Evolutionary conservation across 2,797 vertebrate species (phyloP), one percentile per base, ranked within the genome.

Genomic region (Dendrocincla tyrannina): DNA sequence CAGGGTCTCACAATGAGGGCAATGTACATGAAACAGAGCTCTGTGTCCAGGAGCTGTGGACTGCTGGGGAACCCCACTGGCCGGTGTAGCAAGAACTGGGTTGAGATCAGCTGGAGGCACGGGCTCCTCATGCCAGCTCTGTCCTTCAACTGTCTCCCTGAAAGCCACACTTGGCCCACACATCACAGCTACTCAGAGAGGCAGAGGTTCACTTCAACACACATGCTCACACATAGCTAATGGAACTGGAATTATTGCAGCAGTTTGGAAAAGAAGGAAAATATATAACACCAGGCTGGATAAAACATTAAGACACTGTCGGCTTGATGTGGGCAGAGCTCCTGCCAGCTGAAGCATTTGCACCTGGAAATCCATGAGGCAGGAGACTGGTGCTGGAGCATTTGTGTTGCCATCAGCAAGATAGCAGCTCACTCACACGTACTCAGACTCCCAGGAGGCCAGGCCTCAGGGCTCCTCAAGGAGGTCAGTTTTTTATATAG

Each of bases 401-500:
- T 67, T 77, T 76, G 47, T 52, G 37, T 18, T 93, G 85, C 81
- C 73, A 74, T 81, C 80, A 76, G 87, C 28, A 30, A 85, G 86
- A 77, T 92, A 91, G 74, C 88, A 59, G 93, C 86, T 96, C 14
- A 15, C 55, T 75, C 2, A 93, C 96, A 97, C 69, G 60, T 96
- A 96, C 90, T 90, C 95, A 90, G 86, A 93, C 81, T 93, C 93
- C 82, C 94, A 89, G 39, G 93, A 96, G 95, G 87, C 93, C 17
- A 4, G 72, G 49, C 74, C 75, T 72, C 70, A 70, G 67, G 58
- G 76, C 82, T 96, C 85, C 92, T 93, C 75, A 47, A 91, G 81
- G 74, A 95, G 92, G 93, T 95, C 96, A 95, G 87, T 30, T 96
- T 97, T 97, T 97, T 95, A 97, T 97, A 97, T 95, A 96, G 96